Conservation (phyloP, 2,888 invertebrate genomes). For the Diaperis boleti region DNA sequence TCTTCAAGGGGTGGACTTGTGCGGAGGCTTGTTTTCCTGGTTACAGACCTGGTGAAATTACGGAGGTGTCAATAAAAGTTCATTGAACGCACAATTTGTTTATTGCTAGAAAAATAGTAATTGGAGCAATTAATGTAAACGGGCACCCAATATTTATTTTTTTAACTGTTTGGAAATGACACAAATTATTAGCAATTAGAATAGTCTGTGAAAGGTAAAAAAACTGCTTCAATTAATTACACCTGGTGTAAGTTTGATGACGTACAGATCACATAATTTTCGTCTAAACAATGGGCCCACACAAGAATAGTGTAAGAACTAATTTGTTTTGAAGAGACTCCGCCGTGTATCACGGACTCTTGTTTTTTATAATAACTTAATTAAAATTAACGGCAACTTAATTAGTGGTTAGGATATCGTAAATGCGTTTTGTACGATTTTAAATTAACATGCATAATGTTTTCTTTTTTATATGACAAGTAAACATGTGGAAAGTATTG, state of each 20-base stretch:
- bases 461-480: conserved; percentile 10
- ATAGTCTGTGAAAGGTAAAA: conserved; percentile 2
- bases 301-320: background rate
- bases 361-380: conserved; percentile 18
- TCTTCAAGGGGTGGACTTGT: conserved; percentile 39
- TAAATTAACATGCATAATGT: conserved; percentile 8
- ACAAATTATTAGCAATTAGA: no score
- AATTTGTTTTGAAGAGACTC: conserved; percentile 3
- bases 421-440: conserved; percentile 12
- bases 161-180: no score
- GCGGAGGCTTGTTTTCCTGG: conserved; percentile 34
- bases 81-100: conserved; percentile 32
- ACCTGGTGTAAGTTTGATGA: no score
- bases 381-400: conserved; percentile 20
- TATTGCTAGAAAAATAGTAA: conserved; percentile 17
- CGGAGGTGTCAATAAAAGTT: conserved; percentile 21
- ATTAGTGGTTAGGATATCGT: conserved; percentile 1
- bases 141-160: no score
- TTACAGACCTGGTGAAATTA: conserved; percentile 13
- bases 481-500: conserved; percentile 2
- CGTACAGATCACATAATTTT: no score
- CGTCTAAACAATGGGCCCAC: background rate
- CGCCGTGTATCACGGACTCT: background rate
- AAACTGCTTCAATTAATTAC: background rate
- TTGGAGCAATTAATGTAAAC: conserved; percentile 20